Evolutionary conservation across 1,140 invertebrate species (phyloP), one percentile per base, ranked within the genome.

Genomic region (Drosophila takahashii): DNA sequence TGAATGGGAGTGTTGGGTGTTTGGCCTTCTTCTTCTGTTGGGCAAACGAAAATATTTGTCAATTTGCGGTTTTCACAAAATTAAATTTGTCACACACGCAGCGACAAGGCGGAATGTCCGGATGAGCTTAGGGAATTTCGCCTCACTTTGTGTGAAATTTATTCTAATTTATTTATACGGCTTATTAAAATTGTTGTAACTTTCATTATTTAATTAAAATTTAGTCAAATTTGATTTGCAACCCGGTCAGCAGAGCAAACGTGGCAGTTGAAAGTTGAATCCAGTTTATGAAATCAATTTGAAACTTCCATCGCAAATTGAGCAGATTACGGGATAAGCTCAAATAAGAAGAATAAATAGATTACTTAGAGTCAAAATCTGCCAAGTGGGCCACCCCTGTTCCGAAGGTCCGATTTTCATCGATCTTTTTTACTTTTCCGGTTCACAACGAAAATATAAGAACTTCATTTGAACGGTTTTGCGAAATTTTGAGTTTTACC

Each of bases 11-110:
- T 44, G 13, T 51, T 67, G 66, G 56, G 52, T 37, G 27, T 42
- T 52, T 54, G 45, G 32, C 37, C 37, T 54, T 41, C 69, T 58
- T 44, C 54, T 37, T 32, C 29, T 77, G 77, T 73, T 76, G 57
- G 59, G 60, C 60, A 79, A 89, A 87, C 69, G 66, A 89, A 89
- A 89, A 89, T 89, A 89, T 89, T 89, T 89, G 84, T 78, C 84
- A 84, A 89, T 89, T 89, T 89, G 84, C 47, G 84, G 84, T 75
- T 77, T 89, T 70, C 54, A 74, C 61, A 77, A 89, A 89, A 89
- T 89, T 89, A 84, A 89, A 84, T 89, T 89, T 89, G 60, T 51
- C 62, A 54, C 56, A 72, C 50, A 79, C 48, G 48, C n/a, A 48
- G 41, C 9, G 27, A 34, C 7, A 18, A 29, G 16, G n/a, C 18